Base-by-base conservation (phyloP, 2,113 vertebrate genomes). In the Mugil cephalus region DNA sequence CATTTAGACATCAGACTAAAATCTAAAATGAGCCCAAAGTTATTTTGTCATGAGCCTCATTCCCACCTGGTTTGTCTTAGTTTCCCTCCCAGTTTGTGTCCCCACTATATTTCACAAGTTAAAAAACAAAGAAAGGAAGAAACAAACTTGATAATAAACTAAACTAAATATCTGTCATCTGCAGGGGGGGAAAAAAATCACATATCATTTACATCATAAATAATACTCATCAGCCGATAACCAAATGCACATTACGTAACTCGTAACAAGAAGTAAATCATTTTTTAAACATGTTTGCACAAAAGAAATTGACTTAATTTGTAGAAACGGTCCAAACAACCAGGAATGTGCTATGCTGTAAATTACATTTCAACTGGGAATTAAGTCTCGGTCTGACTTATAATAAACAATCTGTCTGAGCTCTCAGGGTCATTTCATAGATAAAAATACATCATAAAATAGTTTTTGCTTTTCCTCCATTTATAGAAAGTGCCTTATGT, bases 191-290 rank as follows among this genome's bases (percentile, higher is more conserved):
- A 82, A 75, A 70, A 70, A 68, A 68, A 87, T 80, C 69, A 88
- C 59, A 87, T 56, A 85, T 87, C 77, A 90, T 89, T 84, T 80
- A 61, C 43, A 90, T 88, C 86, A 84, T 76, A 74, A 83, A 86
- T 55, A 88, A 83, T 75, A 80, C 43, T 88, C 48, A 88, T 88
- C 67, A 83, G 74, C 78, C 71, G 63, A 87, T 83, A 77, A 88
- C 89, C 89, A 91, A 88, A 89, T 93, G 93, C 93, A 94, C 93
- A 94, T 89, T 70, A 83, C 17, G 54, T 77, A 47, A 58, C 34
- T 4, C 59, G 5, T 8, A 61, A 45, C 13, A 66, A 43, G 14
- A 47, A 47, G 18, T 19, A 19, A 17, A 43, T 30, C n/a, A n/a
- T 17, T 50, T 51, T 34, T 82, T 60, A 58, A 34, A 47, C 7